Conservation (phyloP, 2,888 invertebrate genomes). For the Eupithecia exiguata region DNA sequence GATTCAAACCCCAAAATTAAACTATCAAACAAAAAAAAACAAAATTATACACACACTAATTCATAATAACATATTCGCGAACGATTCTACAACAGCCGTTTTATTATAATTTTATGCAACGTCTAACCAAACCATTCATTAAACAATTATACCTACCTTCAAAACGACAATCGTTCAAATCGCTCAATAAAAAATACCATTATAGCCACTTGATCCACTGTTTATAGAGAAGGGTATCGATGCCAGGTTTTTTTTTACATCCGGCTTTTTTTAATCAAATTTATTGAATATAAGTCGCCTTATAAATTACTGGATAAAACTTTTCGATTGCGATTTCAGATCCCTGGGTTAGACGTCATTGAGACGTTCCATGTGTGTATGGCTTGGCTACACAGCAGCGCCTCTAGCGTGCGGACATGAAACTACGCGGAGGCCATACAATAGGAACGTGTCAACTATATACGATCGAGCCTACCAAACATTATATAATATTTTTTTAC, state of each 20-base stretch:
- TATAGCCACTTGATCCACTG: constrained; percentile 32
- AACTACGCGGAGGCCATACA: no score
- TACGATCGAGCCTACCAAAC: no score
- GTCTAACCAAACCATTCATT: constrained; percentile 34
- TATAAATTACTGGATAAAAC: neutral
- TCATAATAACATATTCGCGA: constrained; percentile 24
- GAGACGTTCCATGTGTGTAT: neutral
- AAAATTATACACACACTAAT: constrained; percentile 6
- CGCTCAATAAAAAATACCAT: constrained; percentile 34
- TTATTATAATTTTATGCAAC: constrained; percentile 25
- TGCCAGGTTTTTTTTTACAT: constrained; percentile 12
- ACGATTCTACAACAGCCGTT: constrained; percentile 23
- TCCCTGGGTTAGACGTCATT: neutral
- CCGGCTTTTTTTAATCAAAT: constrained; percentile 5
- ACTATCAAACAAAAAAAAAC: constrained; percentile 11
- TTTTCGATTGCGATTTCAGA: neutral
- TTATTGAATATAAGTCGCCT: no score
- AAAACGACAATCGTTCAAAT: constrained; percentile 37
- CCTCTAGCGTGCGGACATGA: no score
- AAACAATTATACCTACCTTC: constrained; percentile 33
- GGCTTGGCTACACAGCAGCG: neutral
- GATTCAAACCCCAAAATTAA: constrained; percentile 2
- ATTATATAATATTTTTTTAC: no score
- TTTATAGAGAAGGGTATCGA: constrained; percentile 10
- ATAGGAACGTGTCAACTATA: no score